Base-by-base conservation (phyloP, 2,888 invertebrate genomes). In the Stratiomys singularior region DNA sequence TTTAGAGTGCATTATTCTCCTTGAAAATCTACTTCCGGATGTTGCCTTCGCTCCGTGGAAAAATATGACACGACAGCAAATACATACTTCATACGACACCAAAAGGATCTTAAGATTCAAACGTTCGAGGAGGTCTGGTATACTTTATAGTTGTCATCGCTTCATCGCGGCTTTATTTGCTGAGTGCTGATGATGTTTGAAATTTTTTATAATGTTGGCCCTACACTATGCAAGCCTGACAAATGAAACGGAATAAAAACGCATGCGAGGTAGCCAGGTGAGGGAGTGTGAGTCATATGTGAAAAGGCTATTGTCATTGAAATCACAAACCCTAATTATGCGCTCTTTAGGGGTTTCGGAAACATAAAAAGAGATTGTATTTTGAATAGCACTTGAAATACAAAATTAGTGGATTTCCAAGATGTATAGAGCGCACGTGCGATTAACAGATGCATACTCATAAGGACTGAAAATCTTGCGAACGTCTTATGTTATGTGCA, bases 11-110 rank as follows among this genome's bases (percentile, higher is more conserved):
- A 74, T 58, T 58, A 60, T 74, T 74, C 27, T 74, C n/a, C 44
- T 74, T 37, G 74, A 74, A 74, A 74, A 74, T 74, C 74, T 58
- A 52, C 60, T 74, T 74, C 74, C 74, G 74, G 74, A 44, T 72
- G 44, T 58, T 74, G n/a, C 74, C 58, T 37, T 74, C 60, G 27
- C 27, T 44, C 15, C 27, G 9, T 37, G 37, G n/a, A 37, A 18
- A 74, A 47, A 72, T 56, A 56, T 56, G 74, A 74, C 74, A 74
- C 44, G 74, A 74, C 58, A 44, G 60, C 74, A 74, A 74, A 74
- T 56, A n/a, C n/a, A n/a, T n/a, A 72, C 28, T n/a, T 21, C 9
- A n/a, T 21, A 46, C 67, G 27, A 30, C 44, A 13, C 11, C 28
- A n/a, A 4, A 30, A 46, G 72, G 56, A 72, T 60, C 60, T 60